Evolutionary conservation across 1,140 invertebrate species (phyloP).

Genomic region (Orius insidiosus): DNA sequence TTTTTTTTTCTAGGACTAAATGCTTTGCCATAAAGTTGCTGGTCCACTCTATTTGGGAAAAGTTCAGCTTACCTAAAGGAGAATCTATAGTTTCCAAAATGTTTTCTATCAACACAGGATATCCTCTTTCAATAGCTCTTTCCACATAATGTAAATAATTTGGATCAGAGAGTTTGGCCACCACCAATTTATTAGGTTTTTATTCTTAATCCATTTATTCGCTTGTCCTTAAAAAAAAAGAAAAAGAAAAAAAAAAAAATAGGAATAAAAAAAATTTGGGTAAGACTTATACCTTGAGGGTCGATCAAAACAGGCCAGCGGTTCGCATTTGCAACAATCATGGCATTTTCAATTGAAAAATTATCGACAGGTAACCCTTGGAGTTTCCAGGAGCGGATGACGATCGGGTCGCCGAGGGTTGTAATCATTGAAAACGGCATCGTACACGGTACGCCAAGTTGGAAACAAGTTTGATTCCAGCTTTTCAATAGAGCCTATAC

Average conservation of each 20-base stretch:
- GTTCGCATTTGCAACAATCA: conserved; percentile 68
- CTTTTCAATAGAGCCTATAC: conserved; percentile 34
- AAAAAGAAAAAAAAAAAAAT: too few relatives aligned
- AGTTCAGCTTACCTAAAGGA: conserved; percentile 41
- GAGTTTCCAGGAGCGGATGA: conserved; percentile 74
- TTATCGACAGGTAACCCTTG: conserved; percentile 73
- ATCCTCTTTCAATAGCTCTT: conserved; percentile 59
- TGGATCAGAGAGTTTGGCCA: conserved; percentile 69
- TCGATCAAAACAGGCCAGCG: conserved; percentile 90
- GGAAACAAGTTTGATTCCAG: conserved; percentile 54
- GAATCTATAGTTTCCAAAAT: conserved; percentile 72
- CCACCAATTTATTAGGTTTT: conserved; percentile 56
- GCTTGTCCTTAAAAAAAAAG: conserved; percentile 52
- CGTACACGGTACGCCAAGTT: conserved; percentile 62
- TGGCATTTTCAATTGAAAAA: conserved; percentile 87
- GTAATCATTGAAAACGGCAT: conserved; percentile 54
- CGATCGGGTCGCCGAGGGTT: conserved; percentile 73
- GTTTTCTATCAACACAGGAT: conserved; percentile 73
- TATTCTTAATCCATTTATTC: conserved; percentile 88
- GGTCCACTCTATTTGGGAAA: too few relatives aligned
- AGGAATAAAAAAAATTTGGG: conserved; percentile 8
- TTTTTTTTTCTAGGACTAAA: too few relatives aligned
- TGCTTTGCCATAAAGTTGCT: too few relatives aligned
- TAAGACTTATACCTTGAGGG: conserved; percentile 63
- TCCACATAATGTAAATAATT: conserved; percentile 70